phyloP scores from a whole-genome alignment of 30 jellyfish, hydroid and myxozoan genomes.

The Chrysaora quinquecirrha region DNA sequence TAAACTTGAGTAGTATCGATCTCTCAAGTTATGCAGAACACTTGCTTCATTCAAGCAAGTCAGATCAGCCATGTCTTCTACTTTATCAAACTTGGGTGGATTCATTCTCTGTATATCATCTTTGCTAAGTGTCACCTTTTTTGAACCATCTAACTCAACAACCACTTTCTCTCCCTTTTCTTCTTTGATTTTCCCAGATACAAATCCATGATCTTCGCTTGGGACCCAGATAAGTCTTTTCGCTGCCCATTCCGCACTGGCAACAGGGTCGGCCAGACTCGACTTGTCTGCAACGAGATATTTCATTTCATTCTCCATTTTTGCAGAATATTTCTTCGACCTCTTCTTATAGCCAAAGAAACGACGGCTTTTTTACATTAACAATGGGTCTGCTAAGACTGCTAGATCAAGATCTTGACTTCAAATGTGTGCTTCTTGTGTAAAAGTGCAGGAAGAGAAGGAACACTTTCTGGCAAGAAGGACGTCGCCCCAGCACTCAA shows the following conservation, averaged over 20 bases:
- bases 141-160: conserved; percentile 95
- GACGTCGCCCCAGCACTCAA: background rate
- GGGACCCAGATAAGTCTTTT: conserved; percentile 90
- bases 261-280: conserved; percentile 81
- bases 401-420: too few species aligned
- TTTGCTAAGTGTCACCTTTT: conserved; percentile 81
- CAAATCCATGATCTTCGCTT: conserved; percentile 97
- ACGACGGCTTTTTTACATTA: too few species aligned
- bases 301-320: conserved; percentile 75
- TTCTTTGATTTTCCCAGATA: conserved; percentile 94
- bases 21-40: conserved; percentile 95
- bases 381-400: too few species aligned
- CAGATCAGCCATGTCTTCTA: conserved; percentile 99
- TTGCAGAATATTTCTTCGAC: background rate
- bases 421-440: too few species aligned
- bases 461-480: too few species aligned
- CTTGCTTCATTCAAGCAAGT: conserved; percentile 99
- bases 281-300: conserved; percentile 85
- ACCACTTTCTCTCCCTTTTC: conserved; percentile 98
- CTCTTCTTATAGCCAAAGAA: too few species aligned
- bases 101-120: conserved; percentile 99
- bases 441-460: too few species aligned
- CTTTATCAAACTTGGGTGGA: conserved; percentile 99
- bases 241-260: conserved; percentile 93
- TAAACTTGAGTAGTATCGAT: conserved; percentile 89